Evolutionary conservation across 2,888 invertebrate genomes (phyloP).

Genomic region (Xylota sylvarum): DNA sequence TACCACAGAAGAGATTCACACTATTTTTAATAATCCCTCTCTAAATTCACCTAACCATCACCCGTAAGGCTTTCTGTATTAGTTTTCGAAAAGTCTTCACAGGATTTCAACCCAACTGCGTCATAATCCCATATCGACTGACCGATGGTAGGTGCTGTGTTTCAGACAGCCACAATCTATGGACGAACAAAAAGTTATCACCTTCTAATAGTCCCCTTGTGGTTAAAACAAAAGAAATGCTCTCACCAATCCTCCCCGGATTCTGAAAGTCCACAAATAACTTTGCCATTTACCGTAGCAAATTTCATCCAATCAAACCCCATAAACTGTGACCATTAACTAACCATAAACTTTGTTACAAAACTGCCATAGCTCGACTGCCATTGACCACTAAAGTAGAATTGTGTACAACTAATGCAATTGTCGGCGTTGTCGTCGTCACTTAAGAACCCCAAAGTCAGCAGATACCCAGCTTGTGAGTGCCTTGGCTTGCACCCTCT

Average conservation of each 20-base stretch:
- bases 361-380: slow-evolving; percentile 26
- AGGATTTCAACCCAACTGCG: no score
- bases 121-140: no score
- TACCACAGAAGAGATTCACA: no score
- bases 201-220: slow-evolving; percentile 5
- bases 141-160: no score
- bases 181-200: background rate
- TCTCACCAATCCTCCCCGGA: background rate
- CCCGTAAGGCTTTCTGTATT: no score
- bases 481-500: slow-evolving; percentile 27
- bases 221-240: background rate
- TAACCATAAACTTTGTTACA: slow-evolving; percentile 57
- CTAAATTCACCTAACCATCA: no score
- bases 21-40: no score
- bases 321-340: slow-evolving; percentile 68
- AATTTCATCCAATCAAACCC: slow-evolving; percentile 70
- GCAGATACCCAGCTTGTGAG: slow-evolving; percentile 25
- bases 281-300: slow-evolving; percentile 50
- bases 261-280: slow-evolving; percentile 28
- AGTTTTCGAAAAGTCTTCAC: no score
- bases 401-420: slow-evolving; percentile 74
- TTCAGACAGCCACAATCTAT: background rate
- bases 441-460: slow-evolving; percentile 63
- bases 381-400: slow-evolving; percentile 55
- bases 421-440: slow-evolving; percentile 55